Evolutionary conservation across 2,888 invertebrate genomes (phyloP), one percentile per base, ranked within the genome.

Genomic region (Agriotes lineatus): DNA sequence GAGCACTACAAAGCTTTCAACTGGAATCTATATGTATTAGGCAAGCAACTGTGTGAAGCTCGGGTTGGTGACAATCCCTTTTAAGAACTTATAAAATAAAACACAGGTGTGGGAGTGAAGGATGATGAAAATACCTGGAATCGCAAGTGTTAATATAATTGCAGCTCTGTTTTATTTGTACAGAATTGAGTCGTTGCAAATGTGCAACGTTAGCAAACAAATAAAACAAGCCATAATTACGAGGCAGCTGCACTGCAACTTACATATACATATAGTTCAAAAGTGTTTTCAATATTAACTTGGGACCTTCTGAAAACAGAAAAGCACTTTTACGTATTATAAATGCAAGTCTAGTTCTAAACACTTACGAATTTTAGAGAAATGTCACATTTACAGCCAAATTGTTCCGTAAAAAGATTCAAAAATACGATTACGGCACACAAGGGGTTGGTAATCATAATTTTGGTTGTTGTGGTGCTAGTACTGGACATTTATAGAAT

Each of bases 321-420:
- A 50, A 60, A 48, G 39, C 57, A 67, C 58, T 56, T 67, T 67
- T 60, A 35, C 33, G 37, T n/a, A 39, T 56, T 25, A 60, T 61
- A 61, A 67, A 67, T 61, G 61, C 61, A 67, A 67, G 67, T 59
- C 42, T 25, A 12, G 25, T 48, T 37, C 25, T 57, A 58, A 61
- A 62, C 58, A 66, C 66, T 71, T 64, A 69, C 64, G 68, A 64
- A 57, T 30, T 63, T 42, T 30, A 33, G 42, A 58, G 63, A 69
- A 69, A 59, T 59, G 63, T 69, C 69, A 58, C 42, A 63, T 18
- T 35, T 33, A 59, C n/a, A n/a, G n/a, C n/a, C n/a, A n/a, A n/a
- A n/a, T n/a, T n/a, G n/a, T n/a, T n/a, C n/a, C n/a, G n/a, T n/a
- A n/a, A n/a, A n/a, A n/a, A n/a, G n/a, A n/a, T n/a, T n/a, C n/a